Base-by-base conservation (phyloP, 2,888 invertebrate species). In the Philereme vetulata region DNA sequence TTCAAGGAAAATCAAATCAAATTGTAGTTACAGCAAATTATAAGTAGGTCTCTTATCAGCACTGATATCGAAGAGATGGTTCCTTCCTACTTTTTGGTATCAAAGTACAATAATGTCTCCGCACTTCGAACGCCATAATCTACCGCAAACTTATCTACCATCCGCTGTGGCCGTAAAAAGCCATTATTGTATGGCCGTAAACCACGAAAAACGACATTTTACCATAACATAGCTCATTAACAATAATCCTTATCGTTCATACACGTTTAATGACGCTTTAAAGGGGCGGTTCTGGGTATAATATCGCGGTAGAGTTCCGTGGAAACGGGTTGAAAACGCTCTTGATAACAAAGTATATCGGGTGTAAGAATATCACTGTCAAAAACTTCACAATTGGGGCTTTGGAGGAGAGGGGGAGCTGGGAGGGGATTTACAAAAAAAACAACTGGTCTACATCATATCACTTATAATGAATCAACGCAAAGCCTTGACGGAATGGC, bases 201-300 rank as follows among this genome's bases (percentile, higher is more conserved):
- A 78, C 75, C 75, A 78, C 71, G 74, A 75, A 74, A 75, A 77
- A 74, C 72, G 77, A 71, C 76, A 73, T 75, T 82, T 81, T 79
- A 81, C 77, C 81, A 82, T 81, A 81, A 75, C 77, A 72, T 70
- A 75, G 73, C 82, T 90, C 86, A 90, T 90, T 90, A 87, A 89
- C 86, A 84, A 84, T 82, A 77, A 74, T 76, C 77, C 83, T 87
- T 89, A 90, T 88, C 89, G 84, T 70, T 72, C 74, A 72, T 81
- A 85, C 83, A 81, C 80, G 80, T 86, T 83, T 89, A 88, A 90
- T 88, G 88, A 85, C 84, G 85, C 80, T 86, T 86, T 83, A 85
- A 88, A 86, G 80, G 81, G 80, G 77, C 77, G 78, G 75, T 77
- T 75, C 77, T 77, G 70, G 38, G 56, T 64, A 61, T 63, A 65